phyloP scores from a whole-genome alignment of 2,113 vertebrate species.

The Callipepla squamata region DNA sequence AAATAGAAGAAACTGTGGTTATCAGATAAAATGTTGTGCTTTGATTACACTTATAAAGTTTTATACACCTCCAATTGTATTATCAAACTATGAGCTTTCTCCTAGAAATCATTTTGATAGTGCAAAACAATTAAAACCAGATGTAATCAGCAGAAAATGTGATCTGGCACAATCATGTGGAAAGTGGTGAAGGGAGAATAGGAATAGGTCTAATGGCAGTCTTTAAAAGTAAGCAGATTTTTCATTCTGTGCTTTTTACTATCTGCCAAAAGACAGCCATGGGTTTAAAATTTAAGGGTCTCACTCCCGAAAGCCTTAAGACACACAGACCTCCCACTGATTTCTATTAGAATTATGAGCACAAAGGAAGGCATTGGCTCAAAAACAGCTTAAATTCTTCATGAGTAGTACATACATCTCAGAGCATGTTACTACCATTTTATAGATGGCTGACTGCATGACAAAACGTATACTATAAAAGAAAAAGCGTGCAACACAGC shows the following conservation, averaged over 20 bases:
- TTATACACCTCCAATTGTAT: background rate
- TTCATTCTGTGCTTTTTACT: background rate
- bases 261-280: background rate
- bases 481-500: background rate
- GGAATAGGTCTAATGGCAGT: background rate
- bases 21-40: background rate
- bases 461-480: background rate
- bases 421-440: background rate
- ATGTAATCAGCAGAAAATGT: background rate
- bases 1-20: background rate
- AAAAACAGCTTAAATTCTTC: conserved; percentile 1
- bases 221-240: background rate
- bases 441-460: background rate
- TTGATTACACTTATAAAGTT: conserved; percentile 1
- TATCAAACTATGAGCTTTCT: background rate
- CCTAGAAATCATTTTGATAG: background rate
- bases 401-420: background rate
- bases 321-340: background rate
- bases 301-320: background rate
- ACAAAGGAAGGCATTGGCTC: background rate
- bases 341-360: background rate
- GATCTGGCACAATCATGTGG: background rate
- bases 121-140: background rate
- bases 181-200: background rate
- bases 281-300: background rate